A percentile compares a stretch with the other conserved stretches of the same genome.
Conservation (phyloP, 2,888 invertebrate genomes). For the Calameuta pallipes region DNA sequence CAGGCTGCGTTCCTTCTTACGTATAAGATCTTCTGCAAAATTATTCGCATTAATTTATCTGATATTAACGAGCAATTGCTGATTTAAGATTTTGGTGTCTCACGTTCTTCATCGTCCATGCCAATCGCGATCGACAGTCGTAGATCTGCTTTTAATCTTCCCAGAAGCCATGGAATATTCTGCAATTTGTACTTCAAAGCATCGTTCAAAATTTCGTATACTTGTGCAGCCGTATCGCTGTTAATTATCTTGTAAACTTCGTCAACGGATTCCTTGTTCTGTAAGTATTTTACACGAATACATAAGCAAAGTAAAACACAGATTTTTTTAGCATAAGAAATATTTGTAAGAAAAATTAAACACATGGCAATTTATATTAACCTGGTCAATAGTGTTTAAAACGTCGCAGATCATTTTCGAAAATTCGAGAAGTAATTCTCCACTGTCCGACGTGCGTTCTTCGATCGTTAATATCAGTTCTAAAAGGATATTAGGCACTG, state of each 20-base stretch:
- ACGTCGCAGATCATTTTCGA: slow-evolving; percentile 64
- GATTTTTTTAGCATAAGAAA: slow-evolving; percentile 7
- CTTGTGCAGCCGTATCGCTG: slow-evolving; percentile 55
- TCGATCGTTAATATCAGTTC: slow-evolving; percentile 53
- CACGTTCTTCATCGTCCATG: slow-evolving; percentile 43
- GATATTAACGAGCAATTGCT: background rate
- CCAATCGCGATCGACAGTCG: slow-evolving; percentile 36
- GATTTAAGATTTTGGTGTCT: slow-evolving; percentile 1
- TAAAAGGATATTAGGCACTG: slow-evolving; percentile 41
- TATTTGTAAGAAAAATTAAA: background rate
- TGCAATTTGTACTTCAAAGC: slow-evolving; percentile 59
- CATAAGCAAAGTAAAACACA: background rate
- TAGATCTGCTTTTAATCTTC: slow-evolving; percentile 56
- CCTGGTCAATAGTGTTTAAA: slow-evolving; percentile 66
- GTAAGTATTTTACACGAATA: slow-evolving; percentile 9
- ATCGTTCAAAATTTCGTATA: slow-evolving; percentile 61
- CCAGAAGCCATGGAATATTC: slow-evolving; percentile 52
- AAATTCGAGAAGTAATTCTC: slow-evolving; percentile 61
- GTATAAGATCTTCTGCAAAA: slow-evolving; percentile 63
- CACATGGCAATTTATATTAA: slow-evolving; percentile 35
- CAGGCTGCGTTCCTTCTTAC: slow-evolving; percentile 69
- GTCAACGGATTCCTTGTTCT: slow-evolving; percentile 32
- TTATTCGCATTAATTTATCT: slow-evolving; percentile 1
- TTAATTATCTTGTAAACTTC: slow-evolving; percentile 60
- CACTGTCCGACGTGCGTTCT: slow-evolving; percentile 44